These are phyloP conservation scores for Perizoma flavofasciatum DNA, from an alignment of 2,888 invertebrate genomes.

Conservation along the genomic window DNA sequence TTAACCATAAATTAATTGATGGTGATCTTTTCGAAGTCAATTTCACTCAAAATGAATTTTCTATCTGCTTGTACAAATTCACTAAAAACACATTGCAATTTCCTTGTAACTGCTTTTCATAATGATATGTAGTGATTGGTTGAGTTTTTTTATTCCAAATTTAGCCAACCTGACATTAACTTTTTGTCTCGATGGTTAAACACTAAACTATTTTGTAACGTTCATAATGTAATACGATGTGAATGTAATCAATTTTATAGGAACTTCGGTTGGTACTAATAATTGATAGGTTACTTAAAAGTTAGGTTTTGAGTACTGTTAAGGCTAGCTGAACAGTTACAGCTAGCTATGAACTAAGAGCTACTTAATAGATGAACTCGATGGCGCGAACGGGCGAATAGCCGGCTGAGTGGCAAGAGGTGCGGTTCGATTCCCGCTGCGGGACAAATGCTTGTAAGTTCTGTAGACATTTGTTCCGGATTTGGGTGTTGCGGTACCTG, in stretches of 20 bases:
- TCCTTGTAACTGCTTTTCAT: constrained; percentile 23
- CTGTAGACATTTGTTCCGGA: too few relatives aligned
- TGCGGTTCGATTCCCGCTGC: too few relatives aligned
- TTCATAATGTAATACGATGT: not conserved
- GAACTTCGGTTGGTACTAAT: not conserved
- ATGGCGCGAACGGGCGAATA: not conserved
- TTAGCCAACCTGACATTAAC: constrained; percentile 14
- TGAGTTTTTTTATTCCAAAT: constrained; percentile 23
- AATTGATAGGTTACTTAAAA: not conserved
- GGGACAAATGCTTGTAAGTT: too few relatives aligned
- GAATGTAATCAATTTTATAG: not conserved
- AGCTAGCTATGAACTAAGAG: too few relatives aligned
- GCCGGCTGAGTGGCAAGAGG: too few relatives aligned
- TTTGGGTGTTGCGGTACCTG: too few relatives aligned
- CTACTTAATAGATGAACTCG: too few relatives aligned
- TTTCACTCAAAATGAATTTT: constrained; percentile 6
- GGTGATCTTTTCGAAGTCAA: not conserved
- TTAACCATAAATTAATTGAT: too few relatives aligned
- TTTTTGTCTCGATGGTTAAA: constrained; percentile 18
- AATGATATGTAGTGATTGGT: constrained; percentile 27
- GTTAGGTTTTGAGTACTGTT: not conserved
- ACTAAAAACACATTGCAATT: constrained; percentile 19
- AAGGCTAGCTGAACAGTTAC: too few relatives aligned
- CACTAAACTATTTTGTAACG: constrained; percentile 8
- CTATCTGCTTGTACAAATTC: constrained; percentile 12